Base-by-base conservation (phyloP, 2,113 vertebrate species). In the Gracilinanus agilis region DNA sequence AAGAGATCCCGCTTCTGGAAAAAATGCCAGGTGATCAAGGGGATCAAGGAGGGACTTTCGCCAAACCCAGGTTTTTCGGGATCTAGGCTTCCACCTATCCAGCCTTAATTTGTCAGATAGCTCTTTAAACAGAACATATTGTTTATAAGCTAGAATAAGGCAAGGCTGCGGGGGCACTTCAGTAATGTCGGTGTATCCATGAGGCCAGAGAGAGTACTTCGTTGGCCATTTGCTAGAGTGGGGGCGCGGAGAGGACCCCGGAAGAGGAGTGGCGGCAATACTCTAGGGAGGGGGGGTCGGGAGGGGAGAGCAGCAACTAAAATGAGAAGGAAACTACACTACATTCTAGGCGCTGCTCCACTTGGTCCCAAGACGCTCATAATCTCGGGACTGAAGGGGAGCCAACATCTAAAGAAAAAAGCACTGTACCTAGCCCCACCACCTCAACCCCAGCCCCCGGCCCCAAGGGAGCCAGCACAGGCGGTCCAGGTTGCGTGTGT, bases 381-480 rank as follows among this genome's bases (percentile, higher is more conserved):
- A 40, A 83, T 83, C n/a, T 83, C 1, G n/a, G 67, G 34, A 7
- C 67, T 16, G 67, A 83, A 83, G 7, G n/a, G 19, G 67, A 40
- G n/a, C 67, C 40, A 40, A n/a, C 34, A 3, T 40, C 67, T 83
- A 40, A 40, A 40, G 67, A 21, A 40, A 75, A 75, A 75, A 61
- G 58, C 27, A 11, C 27, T 13, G 29, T 16, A 9, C 0, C 11
- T 49, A 3, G 19, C 8, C 11, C 53, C 44, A 12, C 24, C 89
- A 16, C 55, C 56, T 29, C 53, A 11, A 44, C 23, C 94, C 2
- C 58, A 10, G 61, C 88, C 91, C 94, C 92, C 92, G n/a, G 67
- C 94, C 92, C 93, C 95, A 13, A 25, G 93, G 96, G 61, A 75
- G 34, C 13, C 56, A 58, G 25, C 25, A 25, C 61, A 75, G 61